These are phyloP conservation scores for Crotalus helleri DNA, from an alignment of 2,113 vertebrate species.

Conservation along the genomic window DNA sequence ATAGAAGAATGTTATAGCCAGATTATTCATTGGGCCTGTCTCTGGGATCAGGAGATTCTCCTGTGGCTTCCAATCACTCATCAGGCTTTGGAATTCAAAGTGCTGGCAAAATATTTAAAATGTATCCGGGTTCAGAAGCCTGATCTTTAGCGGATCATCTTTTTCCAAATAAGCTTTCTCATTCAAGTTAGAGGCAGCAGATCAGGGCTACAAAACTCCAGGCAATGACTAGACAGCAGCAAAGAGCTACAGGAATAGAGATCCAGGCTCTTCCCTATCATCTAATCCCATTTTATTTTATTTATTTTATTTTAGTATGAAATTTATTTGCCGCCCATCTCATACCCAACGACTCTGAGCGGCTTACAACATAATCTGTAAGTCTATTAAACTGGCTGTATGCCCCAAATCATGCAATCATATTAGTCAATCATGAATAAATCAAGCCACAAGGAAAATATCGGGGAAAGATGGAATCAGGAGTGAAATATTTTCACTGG, in stretches of 20 bases:
- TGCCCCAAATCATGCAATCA: not conserved
- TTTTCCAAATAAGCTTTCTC: not conserved
- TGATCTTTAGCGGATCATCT: not conserved
- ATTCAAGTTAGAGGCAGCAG: not conserved
- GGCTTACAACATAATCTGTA: not conserved
- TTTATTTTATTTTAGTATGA: too few species aligned
- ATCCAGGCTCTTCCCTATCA: too few species aligned
- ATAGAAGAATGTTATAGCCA: not conserved
- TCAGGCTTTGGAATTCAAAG: not conserved
- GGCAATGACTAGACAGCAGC: too few species aligned
- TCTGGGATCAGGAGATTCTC: not conserved
- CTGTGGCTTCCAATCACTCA: not conserved
- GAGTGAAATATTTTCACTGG: not conserved
- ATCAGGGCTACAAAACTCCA: too few species aligned
- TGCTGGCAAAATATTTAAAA: not conserved
- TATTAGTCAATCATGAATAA: not conserved
- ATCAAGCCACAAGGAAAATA: not conserved
- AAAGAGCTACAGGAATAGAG: too few species aligned
- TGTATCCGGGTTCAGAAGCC: not conserved
- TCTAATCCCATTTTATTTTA: too few species aligned
- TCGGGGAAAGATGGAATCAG: not conserved
- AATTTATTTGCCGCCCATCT: too few species aligned
- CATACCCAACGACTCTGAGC: too few species aligned
- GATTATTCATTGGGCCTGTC: not conserved
- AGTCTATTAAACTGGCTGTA: not conserved